phyloP scores from a whole-genome alignment of 2,797 vertebrate species.

The Epinephelus coioides region DNA sequence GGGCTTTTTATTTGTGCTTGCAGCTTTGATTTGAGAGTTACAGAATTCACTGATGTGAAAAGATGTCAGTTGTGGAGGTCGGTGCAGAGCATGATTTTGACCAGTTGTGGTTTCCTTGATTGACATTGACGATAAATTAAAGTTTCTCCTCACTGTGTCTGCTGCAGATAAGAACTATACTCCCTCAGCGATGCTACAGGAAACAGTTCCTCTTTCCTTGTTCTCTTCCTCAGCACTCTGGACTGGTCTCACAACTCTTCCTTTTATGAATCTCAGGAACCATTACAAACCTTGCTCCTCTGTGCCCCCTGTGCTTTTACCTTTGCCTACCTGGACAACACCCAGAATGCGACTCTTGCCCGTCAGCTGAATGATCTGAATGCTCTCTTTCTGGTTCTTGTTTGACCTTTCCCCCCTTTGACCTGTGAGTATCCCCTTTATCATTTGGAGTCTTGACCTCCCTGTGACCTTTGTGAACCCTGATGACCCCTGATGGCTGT shows the following conservation, averaged over 20 bases:
- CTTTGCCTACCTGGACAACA: slow-evolving; percentile 45
- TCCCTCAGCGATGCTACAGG: slow-evolving; percentile 53
- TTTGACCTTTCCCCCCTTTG: slow-evolving; percentile 55
- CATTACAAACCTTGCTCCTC: slow-evolving; percentile 37
- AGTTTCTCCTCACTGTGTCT: slow-evolving; percentile 32
- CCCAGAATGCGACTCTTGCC: slow-evolving; percentile 46
- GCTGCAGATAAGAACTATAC: slow-evolving; percentile 74
- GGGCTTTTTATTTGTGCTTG: slow-evolving; percentile 7
- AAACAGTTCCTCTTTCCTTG: slow-evolving; percentile 31
- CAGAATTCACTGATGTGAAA: background rate
- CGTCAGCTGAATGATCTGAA: slow-evolving; percentile 52
- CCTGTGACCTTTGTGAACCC: slow-evolving; percentile 68
- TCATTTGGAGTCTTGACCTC: slow-evolving; percentile 55
- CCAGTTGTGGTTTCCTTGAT: slow-evolving; percentile 23
- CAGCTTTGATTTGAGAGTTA: background rate
- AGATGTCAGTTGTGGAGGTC: background rate
- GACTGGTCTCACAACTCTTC: slow-evolving; percentile 19
- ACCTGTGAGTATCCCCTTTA: slow-evolving; percentile 44
- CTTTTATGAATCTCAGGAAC: slow-evolving; percentile 26
- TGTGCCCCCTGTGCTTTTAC: slow-evolving; percentile 44
- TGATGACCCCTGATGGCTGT: slow-evolving; percentile 48
- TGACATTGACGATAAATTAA: background rate
- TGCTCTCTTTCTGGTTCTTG: slow-evolving; percentile 46
- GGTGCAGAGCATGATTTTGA: slow-evolving; percentile 11
- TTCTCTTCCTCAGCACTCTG: slow-evolving; percentile 23